These are phyloP conservation scores for Epinotia bilunana DNA, from an alignment of 2,888 invertebrate genomes.

Conservation along the genomic window DNA sequence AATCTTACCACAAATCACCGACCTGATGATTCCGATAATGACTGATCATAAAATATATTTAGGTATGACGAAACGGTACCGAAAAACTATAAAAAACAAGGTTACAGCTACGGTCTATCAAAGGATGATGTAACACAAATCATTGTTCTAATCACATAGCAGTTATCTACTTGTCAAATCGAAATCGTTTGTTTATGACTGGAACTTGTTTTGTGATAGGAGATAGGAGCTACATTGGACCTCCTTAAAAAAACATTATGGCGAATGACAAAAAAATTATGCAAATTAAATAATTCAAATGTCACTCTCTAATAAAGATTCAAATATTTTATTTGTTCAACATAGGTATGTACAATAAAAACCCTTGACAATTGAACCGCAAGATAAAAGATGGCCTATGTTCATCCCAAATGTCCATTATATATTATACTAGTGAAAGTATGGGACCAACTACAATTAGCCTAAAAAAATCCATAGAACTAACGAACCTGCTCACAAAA, in stretches of 20 bases:
- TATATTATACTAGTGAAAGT: no score
- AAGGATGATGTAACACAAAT: slow-evolving; percentile 42
- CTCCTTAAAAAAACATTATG: neutral
- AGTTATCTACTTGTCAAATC: slow-evolving; percentile 34
- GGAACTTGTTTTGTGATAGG: neutral
- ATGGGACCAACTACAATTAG: no score
- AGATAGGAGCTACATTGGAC: neutral
- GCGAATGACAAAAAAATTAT: neutral
- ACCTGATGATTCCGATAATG: slow-evolving; percentile 37
- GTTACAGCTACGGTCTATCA: slow-evolving; percentile 52
- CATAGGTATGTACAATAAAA: no score
- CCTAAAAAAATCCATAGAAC: no score
- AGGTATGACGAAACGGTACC: slow-evolving; percentile 53
- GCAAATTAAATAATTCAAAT: neutral
- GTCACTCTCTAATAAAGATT: neutral
- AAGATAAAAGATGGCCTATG: no score
- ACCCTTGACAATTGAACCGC: neutral
- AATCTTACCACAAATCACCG: slow-evolving; percentile 37
- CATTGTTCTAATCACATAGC: slow-evolving; percentile 27
- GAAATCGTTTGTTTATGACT: neutral
- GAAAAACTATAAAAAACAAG: slow-evolving; percentile 53
- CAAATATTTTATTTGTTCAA: no score
- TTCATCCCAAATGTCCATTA: no score
- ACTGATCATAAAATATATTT: slow-evolving; percentile 50
- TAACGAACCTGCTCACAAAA: no score